These are phyloP conservation scores for Cremastobaeus sp. DNA, from an alignment of 2,888 invertebrate genomes.

Conservation along the genomic window DNA sequence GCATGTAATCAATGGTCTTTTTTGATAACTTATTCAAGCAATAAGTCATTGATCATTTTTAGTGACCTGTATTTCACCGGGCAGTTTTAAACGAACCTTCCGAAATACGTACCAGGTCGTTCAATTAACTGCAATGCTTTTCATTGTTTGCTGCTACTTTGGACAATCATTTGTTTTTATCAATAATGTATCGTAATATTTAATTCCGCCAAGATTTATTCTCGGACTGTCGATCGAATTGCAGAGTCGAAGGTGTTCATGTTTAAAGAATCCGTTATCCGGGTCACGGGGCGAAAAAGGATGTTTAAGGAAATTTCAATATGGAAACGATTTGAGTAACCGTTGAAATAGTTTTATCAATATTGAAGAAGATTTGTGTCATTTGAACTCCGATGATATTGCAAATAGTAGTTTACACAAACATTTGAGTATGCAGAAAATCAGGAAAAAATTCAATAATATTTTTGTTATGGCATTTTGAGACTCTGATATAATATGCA, in stretches of 20 bases:
- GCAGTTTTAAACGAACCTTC: background rate
- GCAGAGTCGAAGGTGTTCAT: slow-evolving; percentile 6
- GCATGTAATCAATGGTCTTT: slow-evolving; percentile 38
- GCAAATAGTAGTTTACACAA: slow-evolving; percentile 9
- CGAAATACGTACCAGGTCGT: background rate
- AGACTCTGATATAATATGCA: too few species aligned
- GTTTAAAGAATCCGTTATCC: slow-evolving; percentile 18
- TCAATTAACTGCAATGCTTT: too few species aligned
- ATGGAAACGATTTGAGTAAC: slow-evolving; percentile 16
- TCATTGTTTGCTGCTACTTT: too few species aligned
- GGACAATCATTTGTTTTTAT: too few species aligned
- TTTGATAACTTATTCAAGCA: slow-evolving; percentile 27
- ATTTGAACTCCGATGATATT: slow-evolving; percentile 18
- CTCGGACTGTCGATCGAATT: slow-evolving; percentile 1
- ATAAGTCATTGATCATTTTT: slow-evolving; percentile 28
- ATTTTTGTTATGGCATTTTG: too few species aligned
- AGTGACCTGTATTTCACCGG: background rate
- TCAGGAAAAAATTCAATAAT: too few species aligned
- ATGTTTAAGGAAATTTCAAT: slow-evolving; percentile 19
- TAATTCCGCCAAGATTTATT: slow-evolving; percentile 1
- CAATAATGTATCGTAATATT: background rate
- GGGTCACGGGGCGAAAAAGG: slow-evolving; percentile 13
- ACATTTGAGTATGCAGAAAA: too few species aligned
- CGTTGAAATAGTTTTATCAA: slow-evolving; percentile 20
- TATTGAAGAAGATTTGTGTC: slow-evolving; percentile 23